A percentile compares a stretch with the other conserved stretches of the same genome.
Conservation (phyloP, 2,113 vertebrate genomes). For the Pan troglodytes region DNA sequence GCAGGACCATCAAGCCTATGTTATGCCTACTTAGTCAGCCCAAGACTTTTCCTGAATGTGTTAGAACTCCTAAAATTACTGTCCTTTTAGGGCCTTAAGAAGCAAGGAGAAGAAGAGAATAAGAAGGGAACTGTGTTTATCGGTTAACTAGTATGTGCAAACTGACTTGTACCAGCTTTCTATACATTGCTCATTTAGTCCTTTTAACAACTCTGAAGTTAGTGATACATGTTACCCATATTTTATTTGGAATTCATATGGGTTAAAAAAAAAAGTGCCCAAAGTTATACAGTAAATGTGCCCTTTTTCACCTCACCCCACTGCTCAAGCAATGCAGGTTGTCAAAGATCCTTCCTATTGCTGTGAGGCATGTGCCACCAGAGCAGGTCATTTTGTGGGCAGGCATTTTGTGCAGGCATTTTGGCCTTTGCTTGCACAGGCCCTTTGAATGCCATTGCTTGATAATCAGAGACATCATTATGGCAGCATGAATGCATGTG, state of each 20-base stretch:
- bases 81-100: not conserved
- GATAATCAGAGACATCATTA: not conserved
- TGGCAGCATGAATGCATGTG: not conserved
- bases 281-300: not conserved
- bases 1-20: not conserved
- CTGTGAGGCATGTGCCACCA: not conserved
- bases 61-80: not conserved
- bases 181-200: not conserved
- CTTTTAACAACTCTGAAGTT: not conserved
- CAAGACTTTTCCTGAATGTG: not conserved
- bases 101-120: not conserved
- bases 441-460: not conserved
- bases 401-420: not conserved
- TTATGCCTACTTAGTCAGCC: not conserved
- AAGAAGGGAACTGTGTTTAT: not conserved
- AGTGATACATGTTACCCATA: not conserved
- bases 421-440: not conserved
- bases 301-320: not conserved
- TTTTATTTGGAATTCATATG: not conserved
- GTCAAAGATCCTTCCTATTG: not conserved
- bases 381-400: not conserved
- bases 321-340: not conserved
- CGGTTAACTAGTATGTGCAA: not conserved
- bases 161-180: not conserved
- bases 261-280: not conserved